These are phyloP conservation scores for Chrysochloris asiatica DNA, from an alignment of 2,113 vertebrate species.

Conservation along the genomic window DNA sequence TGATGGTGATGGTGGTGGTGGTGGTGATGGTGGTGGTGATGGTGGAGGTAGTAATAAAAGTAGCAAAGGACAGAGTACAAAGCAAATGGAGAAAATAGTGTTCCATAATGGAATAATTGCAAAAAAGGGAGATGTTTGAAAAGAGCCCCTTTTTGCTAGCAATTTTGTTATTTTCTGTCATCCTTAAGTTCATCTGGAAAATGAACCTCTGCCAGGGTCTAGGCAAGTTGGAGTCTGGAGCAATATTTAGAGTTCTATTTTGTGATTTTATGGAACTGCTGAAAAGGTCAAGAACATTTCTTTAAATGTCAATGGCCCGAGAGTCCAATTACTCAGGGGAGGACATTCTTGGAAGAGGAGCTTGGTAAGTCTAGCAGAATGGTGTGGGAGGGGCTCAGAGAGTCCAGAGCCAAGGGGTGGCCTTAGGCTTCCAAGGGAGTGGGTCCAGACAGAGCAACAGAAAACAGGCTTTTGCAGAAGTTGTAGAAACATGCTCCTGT, in stretches of 20 bases:
- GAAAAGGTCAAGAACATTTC: slow-evolving; percentile 80
- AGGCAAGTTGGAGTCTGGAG: slow-evolving; percentile 63
- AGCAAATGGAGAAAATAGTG: neutral
- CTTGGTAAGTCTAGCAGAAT: slow-evolving; percentile 57
- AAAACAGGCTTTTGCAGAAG: neutral
- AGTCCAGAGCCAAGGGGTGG: neutral
- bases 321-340: slow-evolving; percentile 78
- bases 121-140: slow-evolving; percentile 15
- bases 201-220: slow-evolving; percentile 60
- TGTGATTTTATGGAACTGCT: slow-evolving; percentile 78
- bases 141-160: neutral
- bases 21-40: neutral
- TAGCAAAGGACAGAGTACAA: neutral
- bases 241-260: slow-evolving; percentile 81
- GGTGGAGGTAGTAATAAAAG: too few species aligned
- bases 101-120: neutral
- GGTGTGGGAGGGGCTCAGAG: slow-evolving; percentile 46
- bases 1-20: neutral
- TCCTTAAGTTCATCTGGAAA: slow-evolving; percentile 63
- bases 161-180: slow-evolving; percentile 67
- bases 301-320: slow-evolving; percentile 79
- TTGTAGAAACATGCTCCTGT: neutral
- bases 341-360: slow-evolving; percentile 69
- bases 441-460: neutral
- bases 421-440: slow-evolving; percentile 6